Conservation (phyloP, 2,113 vertebrate genomes). For the Pampusana beccarii region DNA sequence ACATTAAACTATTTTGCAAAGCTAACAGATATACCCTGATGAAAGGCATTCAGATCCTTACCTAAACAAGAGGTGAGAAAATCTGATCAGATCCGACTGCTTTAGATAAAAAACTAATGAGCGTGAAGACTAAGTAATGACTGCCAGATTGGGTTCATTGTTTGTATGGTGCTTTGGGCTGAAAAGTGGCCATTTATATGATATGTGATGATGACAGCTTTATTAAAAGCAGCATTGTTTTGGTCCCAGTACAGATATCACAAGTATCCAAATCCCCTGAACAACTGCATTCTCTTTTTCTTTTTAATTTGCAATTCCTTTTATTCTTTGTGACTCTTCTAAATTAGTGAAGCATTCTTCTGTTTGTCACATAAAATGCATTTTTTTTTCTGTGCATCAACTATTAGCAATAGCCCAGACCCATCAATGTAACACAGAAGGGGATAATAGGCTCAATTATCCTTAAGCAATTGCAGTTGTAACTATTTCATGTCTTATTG, state of each 20-base stretch:
- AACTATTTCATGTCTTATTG: conserved; percentile 59
- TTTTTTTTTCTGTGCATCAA: neutral
- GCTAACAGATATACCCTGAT: neutral
- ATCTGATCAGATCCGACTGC: neutral
- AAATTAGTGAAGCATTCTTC: conserved; percentile 29
- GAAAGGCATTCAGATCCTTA: neutral
- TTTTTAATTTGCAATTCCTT: conserved; percentile 32
- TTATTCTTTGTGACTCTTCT: neutral
- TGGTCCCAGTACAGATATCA: conserved; percentile 16
- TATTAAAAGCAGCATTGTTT: conserved; percentile 34
- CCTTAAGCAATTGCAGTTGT: conserved; percentile 53
- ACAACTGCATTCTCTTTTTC: neutral
- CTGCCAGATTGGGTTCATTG: neutral
- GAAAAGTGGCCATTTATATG: neutral
- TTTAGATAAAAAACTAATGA: conserved; percentile 35
- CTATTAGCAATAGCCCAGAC: neutral
- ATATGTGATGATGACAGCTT: conserved; percentile 1
- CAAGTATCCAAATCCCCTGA: conserved; percentile 9
- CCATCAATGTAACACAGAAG: neutral
- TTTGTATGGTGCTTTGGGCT: conserved; percentile 20
- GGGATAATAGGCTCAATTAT: conserved; percentile 57
- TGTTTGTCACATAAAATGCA: neutral
- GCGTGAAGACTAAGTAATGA: neutral
- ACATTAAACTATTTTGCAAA: neutral
- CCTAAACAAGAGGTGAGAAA: neutral